phyloP scores from a whole-genome alignment of 2,888 invertebrate species.

The Nasonovia ribisnigri region DNA sequence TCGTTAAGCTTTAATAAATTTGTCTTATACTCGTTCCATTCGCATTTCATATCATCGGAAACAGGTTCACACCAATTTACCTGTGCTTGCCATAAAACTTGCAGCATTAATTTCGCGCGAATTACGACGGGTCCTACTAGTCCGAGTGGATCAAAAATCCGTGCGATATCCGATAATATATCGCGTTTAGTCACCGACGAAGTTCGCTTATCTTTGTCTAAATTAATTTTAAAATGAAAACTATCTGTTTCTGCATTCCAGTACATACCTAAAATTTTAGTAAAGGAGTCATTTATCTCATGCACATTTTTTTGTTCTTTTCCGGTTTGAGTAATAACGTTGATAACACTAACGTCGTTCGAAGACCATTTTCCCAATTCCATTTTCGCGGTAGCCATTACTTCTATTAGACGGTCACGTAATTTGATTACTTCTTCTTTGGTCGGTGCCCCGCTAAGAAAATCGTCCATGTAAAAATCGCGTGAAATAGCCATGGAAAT shows the following conservation, averaged over 20 bases:
- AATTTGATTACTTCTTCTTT: not conserved
- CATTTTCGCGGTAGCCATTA: not conserved
- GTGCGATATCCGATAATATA: not conserved
- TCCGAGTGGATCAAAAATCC: not conserved
- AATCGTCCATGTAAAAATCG: conserved; percentile 30
- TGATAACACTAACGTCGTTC: not conserved
- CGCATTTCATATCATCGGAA: not conserved
- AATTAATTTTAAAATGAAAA: not conserved
- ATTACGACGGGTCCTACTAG: not conserved
- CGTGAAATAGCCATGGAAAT: not conserved
- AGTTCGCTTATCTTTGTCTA: not conserved
- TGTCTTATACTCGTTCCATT: not conserved
- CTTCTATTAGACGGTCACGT: not conserved
- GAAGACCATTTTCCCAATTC: conserved; percentile 32
- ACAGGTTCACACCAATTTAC: not conserved
- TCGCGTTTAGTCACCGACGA: not conserved
- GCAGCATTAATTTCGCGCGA: conserved; percentile 16
- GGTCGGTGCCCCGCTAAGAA: not conserved
- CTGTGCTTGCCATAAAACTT: not conserved
- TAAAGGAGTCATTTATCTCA: not conserved
- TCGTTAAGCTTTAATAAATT: not conserved
- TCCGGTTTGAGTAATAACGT: not conserved
- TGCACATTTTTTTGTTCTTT: not conserved
- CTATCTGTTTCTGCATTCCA: not conserved
- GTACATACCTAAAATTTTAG: conserved; percentile 24